Evolutionary conservation across 2,888 invertebrate species (phyloP).

Genomic region (Lucinisca nassula): DNA sequence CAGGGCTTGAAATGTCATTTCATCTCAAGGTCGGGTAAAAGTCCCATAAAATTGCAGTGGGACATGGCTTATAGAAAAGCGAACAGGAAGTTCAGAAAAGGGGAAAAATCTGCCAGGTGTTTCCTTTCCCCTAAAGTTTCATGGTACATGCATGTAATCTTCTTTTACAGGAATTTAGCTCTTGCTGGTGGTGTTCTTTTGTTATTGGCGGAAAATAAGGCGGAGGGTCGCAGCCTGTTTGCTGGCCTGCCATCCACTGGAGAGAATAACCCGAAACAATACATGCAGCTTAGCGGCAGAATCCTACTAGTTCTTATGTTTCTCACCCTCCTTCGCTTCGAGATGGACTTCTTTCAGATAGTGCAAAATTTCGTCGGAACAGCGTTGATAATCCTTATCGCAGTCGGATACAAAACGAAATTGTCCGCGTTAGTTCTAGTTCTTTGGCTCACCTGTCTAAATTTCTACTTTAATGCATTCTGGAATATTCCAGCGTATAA

Average conservation of each 20-base stretch:
- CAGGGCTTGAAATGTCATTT: too few species aligned
- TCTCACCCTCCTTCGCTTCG: conserved; percentile 97
- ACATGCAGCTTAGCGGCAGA: conserved; percentile 98
- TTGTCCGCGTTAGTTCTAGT: conserved; percentile 98
- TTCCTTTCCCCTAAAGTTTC: neutral
- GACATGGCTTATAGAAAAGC: too few species aligned
- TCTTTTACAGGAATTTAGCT: conserved; percentile 93
- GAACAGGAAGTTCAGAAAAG: too few species aligned
- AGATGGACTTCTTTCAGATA: conserved; percentile 95
- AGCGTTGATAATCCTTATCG: conserved; percentile 97
- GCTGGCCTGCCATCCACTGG: conserved; percentile 93
- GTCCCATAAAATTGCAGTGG: too few species aligned
- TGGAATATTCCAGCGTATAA: conserved; percentile 98
- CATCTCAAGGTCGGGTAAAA: too few species aligned
- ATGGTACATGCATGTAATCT: too few species aligned
- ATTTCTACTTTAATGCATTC: conserved; percentile 99
- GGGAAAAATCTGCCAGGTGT: too few species aligned
- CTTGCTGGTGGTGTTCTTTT: conserved; percentile 98
- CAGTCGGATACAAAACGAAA: conserved; percentile 99
- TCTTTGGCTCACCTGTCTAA: conserved; percentile 95
- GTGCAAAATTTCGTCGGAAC: conserved; percentile 97
- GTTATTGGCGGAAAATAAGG: conserved; percentile 98
- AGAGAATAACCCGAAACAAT: conserved; percentile 96
- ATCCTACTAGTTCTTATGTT: conserved; percentile 99
- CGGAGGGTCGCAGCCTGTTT: conserved; percentile 97